Conservation (phyloP, 2,113 vertebrate species). For the Probosciger aterrimus region DNA sequence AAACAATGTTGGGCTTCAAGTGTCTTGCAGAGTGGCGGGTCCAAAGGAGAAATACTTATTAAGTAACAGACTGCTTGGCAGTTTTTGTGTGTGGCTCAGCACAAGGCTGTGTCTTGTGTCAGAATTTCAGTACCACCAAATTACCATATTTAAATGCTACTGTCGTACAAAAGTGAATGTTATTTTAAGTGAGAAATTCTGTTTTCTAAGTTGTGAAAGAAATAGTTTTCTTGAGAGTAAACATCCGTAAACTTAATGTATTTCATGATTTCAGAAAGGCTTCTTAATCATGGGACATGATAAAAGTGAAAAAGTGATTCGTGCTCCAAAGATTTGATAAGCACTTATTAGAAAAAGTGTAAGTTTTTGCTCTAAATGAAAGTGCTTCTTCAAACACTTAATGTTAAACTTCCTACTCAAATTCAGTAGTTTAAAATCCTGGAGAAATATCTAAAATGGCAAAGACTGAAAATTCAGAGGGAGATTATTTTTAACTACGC, state of each 20-base stretch:
- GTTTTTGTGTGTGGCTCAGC: constrained; percentile 42
- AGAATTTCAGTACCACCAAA: constrained; percentile 43
- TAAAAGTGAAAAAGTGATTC: neutral
- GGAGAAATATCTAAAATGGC: neutral
- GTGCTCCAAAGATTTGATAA: neutral
- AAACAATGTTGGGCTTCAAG: neutral
- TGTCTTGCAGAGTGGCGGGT: neutral
- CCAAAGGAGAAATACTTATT: neutral
- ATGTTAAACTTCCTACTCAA: neutral
- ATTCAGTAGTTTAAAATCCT: neutral
- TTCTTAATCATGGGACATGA: neutral
- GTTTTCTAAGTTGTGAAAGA: constrained; percentile 42
- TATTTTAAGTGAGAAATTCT: constrained; percentile 59
- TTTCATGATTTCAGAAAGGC: neutral
- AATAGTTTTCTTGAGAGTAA: constrained; percentile 52
- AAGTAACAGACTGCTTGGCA: constrained; percentile 17
- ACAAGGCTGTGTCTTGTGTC: constrained; percentile 50
- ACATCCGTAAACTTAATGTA: neutral
- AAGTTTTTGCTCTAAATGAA: neutral
- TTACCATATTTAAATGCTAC: constrained; percentile 45
- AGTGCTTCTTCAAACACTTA: neutral
- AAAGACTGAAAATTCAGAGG: neutral
- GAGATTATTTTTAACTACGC: neutral
- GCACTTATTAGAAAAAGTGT: neutral
- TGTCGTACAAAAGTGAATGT: constrained; percentile 58